phyloP scores from a whole-genome alignment of 2,797 vertebrate species.

The Lacerta bilineata region DNA sequence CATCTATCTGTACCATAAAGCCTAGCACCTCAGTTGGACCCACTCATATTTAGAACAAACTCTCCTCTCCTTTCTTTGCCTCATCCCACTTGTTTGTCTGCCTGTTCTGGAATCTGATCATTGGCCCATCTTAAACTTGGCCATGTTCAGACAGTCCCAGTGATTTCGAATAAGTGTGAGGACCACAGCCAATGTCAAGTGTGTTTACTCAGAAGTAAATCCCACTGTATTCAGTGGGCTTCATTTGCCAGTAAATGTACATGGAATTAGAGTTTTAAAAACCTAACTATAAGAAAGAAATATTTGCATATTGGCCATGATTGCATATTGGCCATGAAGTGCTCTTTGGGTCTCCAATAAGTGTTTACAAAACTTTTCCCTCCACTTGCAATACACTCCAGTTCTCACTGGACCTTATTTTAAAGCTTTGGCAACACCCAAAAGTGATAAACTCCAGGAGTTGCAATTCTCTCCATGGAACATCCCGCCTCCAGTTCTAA shows the following conservation, averaged over 20 bases:
- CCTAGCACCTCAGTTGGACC: background rate
- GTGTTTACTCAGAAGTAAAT: background rate
- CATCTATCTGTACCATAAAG: background rate
- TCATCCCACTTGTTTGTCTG: background rate
- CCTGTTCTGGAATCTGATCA: too few relatives aligned
- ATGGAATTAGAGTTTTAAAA: background rate
- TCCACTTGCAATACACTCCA: background rate
- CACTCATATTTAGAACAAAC: background rate
- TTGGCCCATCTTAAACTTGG: background rate
- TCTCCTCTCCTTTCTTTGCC: background rate
- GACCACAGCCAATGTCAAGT: too few relatives aligned
- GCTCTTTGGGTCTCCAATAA: background rate
- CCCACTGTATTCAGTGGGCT: background rate
- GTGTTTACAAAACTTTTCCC: background rate
- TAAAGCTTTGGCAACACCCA: slow-evolving; percentile 30
- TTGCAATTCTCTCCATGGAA: slow-evolving; percentile 24
- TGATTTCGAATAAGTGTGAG: background rate
- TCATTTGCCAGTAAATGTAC: background rate
- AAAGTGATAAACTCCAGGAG: slow-evolving; percentile 37
- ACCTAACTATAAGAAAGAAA: background rate
- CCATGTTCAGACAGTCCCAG: background rate
- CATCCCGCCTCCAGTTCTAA: slow-evolving; percentile 40
- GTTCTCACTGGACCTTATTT: slow-evolving; percentile 13
- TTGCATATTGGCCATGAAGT: background rate
- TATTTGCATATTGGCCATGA: background rate